phyloP scores from a whole-genome alignment of 2,888 invertebrate genomes.

The Agrotis puta region DNA sequence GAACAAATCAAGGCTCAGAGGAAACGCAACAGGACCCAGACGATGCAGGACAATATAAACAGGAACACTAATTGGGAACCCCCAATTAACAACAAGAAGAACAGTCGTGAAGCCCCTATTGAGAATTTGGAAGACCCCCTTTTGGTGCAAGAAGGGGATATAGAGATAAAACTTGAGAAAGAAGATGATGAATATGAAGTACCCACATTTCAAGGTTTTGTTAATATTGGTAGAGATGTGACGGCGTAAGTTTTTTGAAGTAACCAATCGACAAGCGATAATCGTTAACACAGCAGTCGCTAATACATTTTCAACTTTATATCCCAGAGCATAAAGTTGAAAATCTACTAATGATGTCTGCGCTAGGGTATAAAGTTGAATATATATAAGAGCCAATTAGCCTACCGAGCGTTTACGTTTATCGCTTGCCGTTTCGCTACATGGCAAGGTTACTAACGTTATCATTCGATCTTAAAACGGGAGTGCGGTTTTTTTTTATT shows the following conservation, averaged over 20 bases:
- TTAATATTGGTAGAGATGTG: slow-evolving; percentile 36
- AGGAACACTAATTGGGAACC: slow-evolving; percentile 48
- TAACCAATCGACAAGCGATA: too few species aligned
- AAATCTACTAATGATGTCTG: too few species aligned
- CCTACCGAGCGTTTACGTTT: too few species aligned
- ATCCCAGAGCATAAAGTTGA: too few species aligned
- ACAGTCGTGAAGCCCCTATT: background rate
- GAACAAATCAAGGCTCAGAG: slow-evolving; percentile 71
- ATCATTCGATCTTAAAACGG: too few species aligned
- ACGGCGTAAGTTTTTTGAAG: background rate
- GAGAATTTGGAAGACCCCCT: slow-evolving; percentile 50
- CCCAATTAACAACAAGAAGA: slow-evolving; percentile 18
- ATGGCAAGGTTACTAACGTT: too few species aligned
- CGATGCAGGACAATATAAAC: slow-evolving; percentile 48
- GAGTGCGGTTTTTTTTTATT: too few species aligned
- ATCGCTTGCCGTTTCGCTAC: too few species aligned
- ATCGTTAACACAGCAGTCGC: too few species aligned
- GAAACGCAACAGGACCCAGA: slow-evolving; percentile 55
- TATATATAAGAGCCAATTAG: too few species aligned
- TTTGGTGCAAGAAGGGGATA: slow-evolving; percentile 26
- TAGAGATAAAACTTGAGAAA: slow-evolving; percentile 36
- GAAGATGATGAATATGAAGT: slow-evolving; percentile 28
- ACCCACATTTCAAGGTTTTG: slow-evolving; percentile 57
- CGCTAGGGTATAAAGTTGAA: too few species aligned
- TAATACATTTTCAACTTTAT: too few species aligned